phyloP scores from a whole-genome alignment of 1,140 invertebrate genomes.

The Stegodyphus dumicola region DNA sequence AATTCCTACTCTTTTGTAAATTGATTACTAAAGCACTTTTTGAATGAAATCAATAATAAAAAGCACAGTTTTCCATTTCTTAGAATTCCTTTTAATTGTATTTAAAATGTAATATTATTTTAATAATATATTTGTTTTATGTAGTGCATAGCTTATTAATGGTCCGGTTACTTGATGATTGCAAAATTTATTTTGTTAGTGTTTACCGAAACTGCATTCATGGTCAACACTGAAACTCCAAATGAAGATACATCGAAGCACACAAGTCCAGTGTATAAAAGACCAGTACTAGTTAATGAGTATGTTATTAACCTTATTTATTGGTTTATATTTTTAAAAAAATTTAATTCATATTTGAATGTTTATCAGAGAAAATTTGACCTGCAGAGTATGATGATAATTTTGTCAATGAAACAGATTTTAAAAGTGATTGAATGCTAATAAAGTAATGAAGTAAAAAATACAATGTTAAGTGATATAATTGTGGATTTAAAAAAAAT shows the following conservation, averaged over 20 bases:
- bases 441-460: too few relatives aligned
- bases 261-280: constrained; percentile 26
- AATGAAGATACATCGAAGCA: constrained; percentile 25
- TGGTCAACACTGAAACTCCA: constrained; percentile 31
- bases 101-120: too few relatives aligned
- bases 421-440: not conserved
- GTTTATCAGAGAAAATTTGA: too few relatives aligned
- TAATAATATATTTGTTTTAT: too few relatives aligned
- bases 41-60: not conserved
- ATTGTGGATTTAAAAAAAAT: too few relatives aligned
- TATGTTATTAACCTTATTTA: not conserved
- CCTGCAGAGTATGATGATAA: not conserved
- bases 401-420: not conserved
- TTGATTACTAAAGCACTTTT: too few relatives aligned
- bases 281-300: constrained; percentile 41
- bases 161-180: too few relatives aligned
- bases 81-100: not conserved
- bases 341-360: too few relatives aligned
- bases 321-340: too few relatives aligned
- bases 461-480: too few relatives aligned
- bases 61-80: not conserved
- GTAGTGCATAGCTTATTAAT: too few relatives aligned
- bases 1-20: too few relatives aligned
- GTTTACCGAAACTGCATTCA: constrained; percentile 24
- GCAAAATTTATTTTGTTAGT: not conserved